A percentile compares a stretch with the other conserved stretches of the same genome.
phyloP scores from a whole-genome alignment of 2,797 vertebrate genomes.

The Anguilla marmorata region DNA sequence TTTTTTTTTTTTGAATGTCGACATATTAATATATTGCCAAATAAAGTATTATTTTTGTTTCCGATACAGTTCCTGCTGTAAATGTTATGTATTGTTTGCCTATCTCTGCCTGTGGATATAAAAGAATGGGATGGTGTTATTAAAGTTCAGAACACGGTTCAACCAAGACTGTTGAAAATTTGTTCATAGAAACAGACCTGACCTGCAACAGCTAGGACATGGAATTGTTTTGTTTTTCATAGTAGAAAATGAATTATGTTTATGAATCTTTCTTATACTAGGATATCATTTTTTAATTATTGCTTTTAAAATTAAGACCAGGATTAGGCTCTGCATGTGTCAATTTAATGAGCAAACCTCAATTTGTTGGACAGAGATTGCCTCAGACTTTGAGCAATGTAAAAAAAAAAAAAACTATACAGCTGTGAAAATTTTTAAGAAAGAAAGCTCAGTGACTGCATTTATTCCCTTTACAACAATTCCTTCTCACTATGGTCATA shows the following conservation, averaged over 20 bases:
- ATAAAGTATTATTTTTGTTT: constrained; percentile 58
- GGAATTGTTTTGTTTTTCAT: constrained; percentile 21
- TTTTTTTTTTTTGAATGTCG: constrained; percentile 40
- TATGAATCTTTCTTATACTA: constrained; percentile 6
- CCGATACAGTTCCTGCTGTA: constrained; percentile 42
- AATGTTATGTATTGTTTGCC: constrained; percentile 52
- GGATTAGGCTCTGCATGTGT: constrained; percentile 23
- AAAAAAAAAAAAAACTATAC: constrained; percentile 8
- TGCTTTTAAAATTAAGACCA: constrained; percentile 25
- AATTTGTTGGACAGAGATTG: not conserved
- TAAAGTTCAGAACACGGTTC: constrained; percentile 36
- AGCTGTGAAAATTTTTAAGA: constrained; percentile 5
- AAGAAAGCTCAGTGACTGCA: constrained; percentile 10
- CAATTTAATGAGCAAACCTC: constrained; percentile 19
- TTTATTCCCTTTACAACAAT: not conserved
- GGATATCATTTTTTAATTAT: not conserved
- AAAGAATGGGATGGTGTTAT: constrained; percentile 35
- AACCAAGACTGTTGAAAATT: constrained; percentile 13
- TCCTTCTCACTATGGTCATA: not conserved
- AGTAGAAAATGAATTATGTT: constrained; percentile 4
- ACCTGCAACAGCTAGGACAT: constrained; percentile 3
- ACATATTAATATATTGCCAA: constrained; percentile 57
- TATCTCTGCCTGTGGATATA: constrained; percentile 43
- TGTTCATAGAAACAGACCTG: not conserved
- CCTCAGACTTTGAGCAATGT: not conserved